These are phyloP conservation scores for Macropodus opercularis DNA, from an alignment of 2,797 vertebrate species.

Conservation along the genomic window DNA sequence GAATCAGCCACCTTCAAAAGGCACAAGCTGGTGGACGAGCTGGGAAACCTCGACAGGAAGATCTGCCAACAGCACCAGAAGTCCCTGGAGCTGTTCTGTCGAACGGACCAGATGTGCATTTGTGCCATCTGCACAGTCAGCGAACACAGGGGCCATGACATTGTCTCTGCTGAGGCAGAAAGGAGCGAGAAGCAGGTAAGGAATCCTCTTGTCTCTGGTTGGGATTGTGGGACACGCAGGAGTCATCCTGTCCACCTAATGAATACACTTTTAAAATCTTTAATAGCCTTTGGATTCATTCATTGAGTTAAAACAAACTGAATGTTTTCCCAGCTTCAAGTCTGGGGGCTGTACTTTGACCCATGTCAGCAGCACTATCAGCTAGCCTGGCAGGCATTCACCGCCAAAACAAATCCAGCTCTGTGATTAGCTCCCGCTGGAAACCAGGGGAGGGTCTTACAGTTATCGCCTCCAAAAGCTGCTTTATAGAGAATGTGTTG, in stretches of 20 bases:
- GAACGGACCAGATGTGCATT: constrained; percentile 84
- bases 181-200: constrained; percentile 82
- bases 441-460: constrained; percentile 44
- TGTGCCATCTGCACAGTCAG: constrained; percentile 82
- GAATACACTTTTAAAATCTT: constrained; percentile 2
- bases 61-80: constrained; percentile 84
- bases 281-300: constrained; percentile 31
- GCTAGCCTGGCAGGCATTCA: constrained; percentile 61
- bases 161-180: constrained; percentile 81
- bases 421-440: constrained; percentile 63
- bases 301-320: constrained; percentile 57
- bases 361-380: constrained; percentile 70
- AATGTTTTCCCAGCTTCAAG: constrained; percentile 32
- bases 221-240: neutral
- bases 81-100: constrained; percentile 83
- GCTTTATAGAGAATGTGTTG: constrained; percentile 44
- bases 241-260: neutral
- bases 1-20: constrained; percentile 81
- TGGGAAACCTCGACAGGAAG: constrained; percentile 81
- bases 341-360: constrained; percentile 76
- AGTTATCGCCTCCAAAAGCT: constrained; percentile 55
- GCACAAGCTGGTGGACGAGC: constrained; percentile 84
- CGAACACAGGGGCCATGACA: constrained; percentile 81
- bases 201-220: neutral
- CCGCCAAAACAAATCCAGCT: constrained; percentile 71